Conservation (phyloP, 2,888 invertebrate genomes). For the Hymenopus coronatus region DNA sequence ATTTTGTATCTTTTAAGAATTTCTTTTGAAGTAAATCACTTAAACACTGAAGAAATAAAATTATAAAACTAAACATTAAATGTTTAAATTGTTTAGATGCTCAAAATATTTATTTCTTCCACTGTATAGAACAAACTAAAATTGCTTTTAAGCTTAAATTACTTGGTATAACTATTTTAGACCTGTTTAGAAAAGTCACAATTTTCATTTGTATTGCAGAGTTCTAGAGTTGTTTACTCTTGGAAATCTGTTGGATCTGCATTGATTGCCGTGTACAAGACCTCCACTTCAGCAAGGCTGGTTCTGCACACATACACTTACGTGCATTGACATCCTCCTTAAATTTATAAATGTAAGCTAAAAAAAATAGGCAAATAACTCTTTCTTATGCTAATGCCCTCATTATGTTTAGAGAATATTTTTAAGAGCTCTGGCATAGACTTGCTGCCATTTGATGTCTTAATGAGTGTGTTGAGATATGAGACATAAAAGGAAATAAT, state of each 20-base stretch:
- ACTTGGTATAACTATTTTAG: background rate
- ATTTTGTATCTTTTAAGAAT: no score
- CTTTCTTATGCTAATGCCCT: background rate
- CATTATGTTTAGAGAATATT: background rate
- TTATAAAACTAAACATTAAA: no score
- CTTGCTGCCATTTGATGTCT: no score
- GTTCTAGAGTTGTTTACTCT: background rate
- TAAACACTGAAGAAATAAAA: no score
- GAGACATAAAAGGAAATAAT: no score
- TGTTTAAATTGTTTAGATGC: no score
- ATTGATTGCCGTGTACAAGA: background rate
- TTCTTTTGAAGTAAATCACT: no score
- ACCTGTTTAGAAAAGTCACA: background rate
- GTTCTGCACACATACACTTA: background rate
- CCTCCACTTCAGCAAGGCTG: background rate
- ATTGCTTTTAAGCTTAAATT: background rate
- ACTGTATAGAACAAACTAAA: background rate
- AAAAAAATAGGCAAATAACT: background rate
- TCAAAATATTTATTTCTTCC: no score
- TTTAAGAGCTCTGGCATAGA: background rate
- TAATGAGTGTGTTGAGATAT: no score
- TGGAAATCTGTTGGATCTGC: background rate
- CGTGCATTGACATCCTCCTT: background rate
- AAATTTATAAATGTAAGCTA: background rate
- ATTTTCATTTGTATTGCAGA: background rate